These are phyloP conservation scores for Machimus atricapillus DNA, from an alignment of 2,888 invertebrate genomes.

Conservation along the genomic window DNA sequence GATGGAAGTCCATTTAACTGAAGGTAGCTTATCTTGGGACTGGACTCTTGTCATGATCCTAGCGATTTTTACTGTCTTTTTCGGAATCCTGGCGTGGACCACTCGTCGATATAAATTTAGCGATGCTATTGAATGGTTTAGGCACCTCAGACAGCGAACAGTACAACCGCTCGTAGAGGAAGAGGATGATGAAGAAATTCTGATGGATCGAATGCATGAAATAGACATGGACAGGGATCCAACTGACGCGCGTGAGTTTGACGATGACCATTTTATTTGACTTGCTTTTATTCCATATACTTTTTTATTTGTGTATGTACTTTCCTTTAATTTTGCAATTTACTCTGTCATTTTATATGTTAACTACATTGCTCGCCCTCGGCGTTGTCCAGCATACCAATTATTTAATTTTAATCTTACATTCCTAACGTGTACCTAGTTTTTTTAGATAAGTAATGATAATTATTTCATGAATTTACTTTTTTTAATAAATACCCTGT, in stretches of 20 bases:
- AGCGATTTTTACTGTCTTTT: background rate
- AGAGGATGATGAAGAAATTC: slow-evolving; percentile 4
- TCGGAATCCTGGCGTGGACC: background rate
- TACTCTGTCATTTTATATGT: background rate
- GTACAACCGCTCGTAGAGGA: background rate
- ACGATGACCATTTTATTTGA: background rate
- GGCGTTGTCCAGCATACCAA: too few species aligned
- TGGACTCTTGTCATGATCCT: background rate
- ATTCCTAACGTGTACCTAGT: too few species aligned
- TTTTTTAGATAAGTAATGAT: too few species aligned
- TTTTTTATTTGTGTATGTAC: background rate
- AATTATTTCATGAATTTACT: too few species aligned
- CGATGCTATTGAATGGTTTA: background rate
- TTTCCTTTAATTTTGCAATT: background rate
- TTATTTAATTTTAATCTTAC: too few species aligned
- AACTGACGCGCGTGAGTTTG: background rate
- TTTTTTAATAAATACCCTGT: too few species aligned
- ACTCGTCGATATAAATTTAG: background rate
- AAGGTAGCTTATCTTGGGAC: background rate
- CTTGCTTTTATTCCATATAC: background rate
- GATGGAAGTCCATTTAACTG: background rate
- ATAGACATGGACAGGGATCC: background rate
- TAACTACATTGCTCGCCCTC: background rate
- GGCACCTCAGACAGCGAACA: background rate
- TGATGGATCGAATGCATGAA: slow-evolving; percentile 9